Base-by-base conservation (phyloP, 2,113 vertebrate genomes). In the Indicator maculatus region DNA sequence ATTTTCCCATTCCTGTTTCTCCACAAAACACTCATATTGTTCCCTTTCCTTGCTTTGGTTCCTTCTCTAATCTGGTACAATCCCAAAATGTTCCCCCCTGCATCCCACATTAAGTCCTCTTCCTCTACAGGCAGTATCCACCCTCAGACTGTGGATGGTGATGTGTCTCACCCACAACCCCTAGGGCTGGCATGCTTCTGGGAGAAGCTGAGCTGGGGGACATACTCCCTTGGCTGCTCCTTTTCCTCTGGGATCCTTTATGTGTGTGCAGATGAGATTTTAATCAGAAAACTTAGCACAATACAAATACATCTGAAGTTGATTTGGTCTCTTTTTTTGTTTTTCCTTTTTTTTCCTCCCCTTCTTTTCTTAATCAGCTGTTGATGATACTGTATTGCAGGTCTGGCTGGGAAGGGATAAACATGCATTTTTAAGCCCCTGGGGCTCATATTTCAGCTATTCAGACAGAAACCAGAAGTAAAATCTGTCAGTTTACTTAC, bases 161-260 rank as follows among this genome's bases (percentile, higher is more conserved):
- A 23, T 24, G 55, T 20, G 20, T 20, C 30, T 71, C 56, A 52
- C 21, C 10, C 39, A 26, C 10, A 61, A n/a, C 11, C 30, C 12
- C 16, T 36, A 20, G 15, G 15, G 6, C 16, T 60, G 26, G 47
- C 15, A 50, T 4, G 10, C 6, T 52, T 16, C 33, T 36, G 60
- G 20, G 44, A 4, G 2, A 8, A 11, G 1, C 2, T 0, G 0
- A 7, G 6, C 3, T 27, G 47, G 30, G 20, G 23, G 1, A n/a
- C 5, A 50, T 9, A 2, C 38, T 59, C 9, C 19, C 7, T 28
- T 39, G 1, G 9, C 27, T 63, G 7, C 13, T 41, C 4, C 31
- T 60, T 17, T 73, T 31, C 12, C 23, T 59, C 38, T 38, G 16
- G 9, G 2, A 10, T 74, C 61, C 60, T 61, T 58, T 23, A 23